These are phyloP conservation scores for Helobdella robusta DNA, from an alignment of 2,888 invertebrate species.

Conservation along the genomic window DNA sequence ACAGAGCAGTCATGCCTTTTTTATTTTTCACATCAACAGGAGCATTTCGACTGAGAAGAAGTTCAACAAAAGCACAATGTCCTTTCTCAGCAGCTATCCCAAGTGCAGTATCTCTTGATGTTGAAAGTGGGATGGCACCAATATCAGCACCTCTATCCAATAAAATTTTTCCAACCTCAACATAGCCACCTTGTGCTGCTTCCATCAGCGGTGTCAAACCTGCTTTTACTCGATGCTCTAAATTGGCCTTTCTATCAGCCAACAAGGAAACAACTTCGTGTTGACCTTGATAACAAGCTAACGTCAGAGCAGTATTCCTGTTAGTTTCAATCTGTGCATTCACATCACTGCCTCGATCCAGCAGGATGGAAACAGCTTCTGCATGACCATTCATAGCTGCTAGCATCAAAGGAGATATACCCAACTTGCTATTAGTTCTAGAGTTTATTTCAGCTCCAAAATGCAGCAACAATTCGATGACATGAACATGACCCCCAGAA, in stretches of 20 bases:
- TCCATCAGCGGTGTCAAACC: conserved; percentile 98
- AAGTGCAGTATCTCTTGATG: conserved; percentile 90
- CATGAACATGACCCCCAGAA: conserved; percentile 96
- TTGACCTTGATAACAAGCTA: conserved; percentile 97
- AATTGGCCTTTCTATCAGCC: conserved; percentile 90
- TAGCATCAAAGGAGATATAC: conserved; percentile 95
- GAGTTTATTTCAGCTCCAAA: conserved; percentile 98
- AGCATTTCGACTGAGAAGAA: conserved; percentile 61
- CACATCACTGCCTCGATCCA: conserved; percentile 96
- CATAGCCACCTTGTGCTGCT: conserved; percentile 96
- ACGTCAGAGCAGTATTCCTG: conserved; percentile 90
- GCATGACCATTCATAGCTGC: conserved; percentile 98
- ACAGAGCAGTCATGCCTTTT: conserved; percentile 94
- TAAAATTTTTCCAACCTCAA: conserved; percentile 89
- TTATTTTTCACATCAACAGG: conserved; percentile 96
- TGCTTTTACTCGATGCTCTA: conserved; percentile 97
- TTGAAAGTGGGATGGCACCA: conserved; percentile 94
- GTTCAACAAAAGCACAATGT: conserved; percentile 67
- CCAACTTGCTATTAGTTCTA: conserved; percentile 74
- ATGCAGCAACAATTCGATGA: conserved; percentile 80
- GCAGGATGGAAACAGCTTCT: conserved; percentile 80
- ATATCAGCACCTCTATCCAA: conserved; percentile 95
- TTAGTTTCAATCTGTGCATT: conserved; percentile 98
- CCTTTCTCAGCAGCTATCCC: conserved; percentile 99
- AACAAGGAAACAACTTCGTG: conserved; percentile 94